Evolutionary conservation across 2,113 vertebrate species (phyloP), one percentile per base, ranked within the genome.

Genomic region (Scolopax mira): DNA sequence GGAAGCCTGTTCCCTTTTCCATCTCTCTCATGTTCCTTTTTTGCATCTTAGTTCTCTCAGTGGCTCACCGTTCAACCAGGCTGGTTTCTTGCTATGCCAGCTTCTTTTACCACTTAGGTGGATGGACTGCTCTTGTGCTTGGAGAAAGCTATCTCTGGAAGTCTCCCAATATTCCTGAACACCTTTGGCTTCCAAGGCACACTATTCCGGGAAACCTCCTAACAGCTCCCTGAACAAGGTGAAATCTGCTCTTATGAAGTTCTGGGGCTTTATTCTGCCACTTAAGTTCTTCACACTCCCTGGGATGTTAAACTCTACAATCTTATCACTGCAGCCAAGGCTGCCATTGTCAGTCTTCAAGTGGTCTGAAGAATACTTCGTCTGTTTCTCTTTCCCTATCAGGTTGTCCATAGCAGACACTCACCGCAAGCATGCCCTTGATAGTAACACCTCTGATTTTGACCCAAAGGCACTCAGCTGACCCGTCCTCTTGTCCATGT

Each of bases 1-100:
- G 64, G 67, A 72, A 90, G 22, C 83, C 14, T 79, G 16, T 92
- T 93, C 93, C 79, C 66, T 86, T 90, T 86, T 83, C 60, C n/a
- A 7, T 77, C 37, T 44, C 58, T 85, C 44, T 80, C 44, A 19
- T 22, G 41, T 95, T 96, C 62, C 72, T 39, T 69, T 77, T 90
- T 79, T 85, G 28, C 55, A 84, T 70, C 60, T 83, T 72, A 44
- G 17, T 72, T 90, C 35, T 83, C 57, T 73, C 46, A 30, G 58
- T 39, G 62, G 55, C 49, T 85, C 66, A 30, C 49, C 80, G 7
- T 83, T 89, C 51, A 74, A 70, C n/a, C 60, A 66, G 28, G 22
- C 12, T 73, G 35, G 5, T 83, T 83, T 80, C 71, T 83, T 88
- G 42, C 49, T 70, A 18, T 52, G 60, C 33, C 2, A 3, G 17